A percentile compares a stretch with the other conserved stretches of the same genome.
Evolutionary conservation across 1,140 invertebrate genomes (phyloP).

Genomic region (Aculops lycopersici): DNA sequence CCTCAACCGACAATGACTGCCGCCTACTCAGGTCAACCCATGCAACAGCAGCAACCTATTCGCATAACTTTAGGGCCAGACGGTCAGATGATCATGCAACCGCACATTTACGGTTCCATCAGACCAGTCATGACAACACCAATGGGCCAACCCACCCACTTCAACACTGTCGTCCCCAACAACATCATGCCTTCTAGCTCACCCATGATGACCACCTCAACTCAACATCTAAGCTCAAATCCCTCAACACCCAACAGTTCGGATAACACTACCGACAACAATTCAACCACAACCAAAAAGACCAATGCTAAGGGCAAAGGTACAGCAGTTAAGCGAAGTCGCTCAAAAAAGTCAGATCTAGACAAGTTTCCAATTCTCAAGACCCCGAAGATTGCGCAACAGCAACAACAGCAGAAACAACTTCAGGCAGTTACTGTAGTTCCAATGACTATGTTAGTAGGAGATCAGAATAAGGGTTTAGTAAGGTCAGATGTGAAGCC

Average conservation of each 20-base stretch:
- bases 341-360: not conserved
- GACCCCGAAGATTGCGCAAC: not conserved
- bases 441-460: constrained; percentile 1
- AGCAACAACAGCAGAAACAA: constrained; percentile 1
- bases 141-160: not conserved
- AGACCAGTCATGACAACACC: not conserved
- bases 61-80: constrained; percentile 11
- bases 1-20: not conserved
- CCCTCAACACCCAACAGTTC: not conserved
- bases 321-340: not conserved
- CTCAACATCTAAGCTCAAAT: not conserved
- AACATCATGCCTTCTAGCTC: not conserved
- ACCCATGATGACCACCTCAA: not conserved
- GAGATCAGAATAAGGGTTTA: too few species aligned
- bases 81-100: constrained; percentile 12
- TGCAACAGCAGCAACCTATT: constrained; percentile 1
- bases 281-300: not conserved
- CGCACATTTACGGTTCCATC: constrained; percentile 1
- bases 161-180: not conserved
- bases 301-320: not conserved
- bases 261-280: not conserved
- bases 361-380: not conserved
- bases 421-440: constrained; percentile 1
- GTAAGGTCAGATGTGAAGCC: too few species aligned
- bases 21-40: not conserved